Conservation (phyloP, 2,888 invertebrate genomes). For the Sinotaia quadrata region DNA sequence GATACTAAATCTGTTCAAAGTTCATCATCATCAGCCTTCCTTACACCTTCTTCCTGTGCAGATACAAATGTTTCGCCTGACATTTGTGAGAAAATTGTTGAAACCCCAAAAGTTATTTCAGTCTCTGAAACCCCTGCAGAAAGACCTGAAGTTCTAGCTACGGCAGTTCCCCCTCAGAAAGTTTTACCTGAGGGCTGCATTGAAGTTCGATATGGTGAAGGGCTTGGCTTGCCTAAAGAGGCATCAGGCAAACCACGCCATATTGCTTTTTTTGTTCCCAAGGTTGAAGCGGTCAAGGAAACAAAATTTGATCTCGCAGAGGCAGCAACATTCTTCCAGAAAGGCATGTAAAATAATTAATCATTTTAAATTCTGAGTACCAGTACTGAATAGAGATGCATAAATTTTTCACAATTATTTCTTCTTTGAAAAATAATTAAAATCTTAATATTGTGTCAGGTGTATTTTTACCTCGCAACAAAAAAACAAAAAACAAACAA, state of each 20-base stretch:
- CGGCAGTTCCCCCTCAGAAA: background rate
- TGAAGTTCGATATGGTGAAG: constrained; percentile 13
- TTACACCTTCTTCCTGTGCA: constrained; percentile 1
- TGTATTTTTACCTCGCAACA: too few species aligned
- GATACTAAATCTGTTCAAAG: background rate
- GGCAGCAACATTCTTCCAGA: constrained; percentile 43
- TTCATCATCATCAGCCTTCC: background rate
- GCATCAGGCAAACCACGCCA: constrained; percentile 19
- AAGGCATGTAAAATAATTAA: constrained; percentile 47
- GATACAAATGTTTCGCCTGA: background rate
- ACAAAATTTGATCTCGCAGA: constrained; percentile 46
- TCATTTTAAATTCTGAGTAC: too few species aligned
- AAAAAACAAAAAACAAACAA: too few species aligned
- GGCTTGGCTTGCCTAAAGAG: too few species aligned
- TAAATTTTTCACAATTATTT: too few species aligned
- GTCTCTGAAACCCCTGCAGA: background rate
- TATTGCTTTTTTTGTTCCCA: constrained; percentile 28
- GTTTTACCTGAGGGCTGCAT: constrained; percentile 13
- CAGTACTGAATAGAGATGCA: too few species aligned
- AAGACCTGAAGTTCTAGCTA: background rate
- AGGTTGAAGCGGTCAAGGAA: constrained; percentile 32
- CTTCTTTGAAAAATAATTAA: too few species aligned
- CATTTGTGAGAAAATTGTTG: background rate
- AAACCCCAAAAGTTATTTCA: background rate
- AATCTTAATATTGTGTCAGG: too few species aligned